Evolutionary conservation across 2,888 invertebrate species (phyloP), one percentile per base, ranked within the genome.

Genomic region (Odontothrips loti): DNA sequence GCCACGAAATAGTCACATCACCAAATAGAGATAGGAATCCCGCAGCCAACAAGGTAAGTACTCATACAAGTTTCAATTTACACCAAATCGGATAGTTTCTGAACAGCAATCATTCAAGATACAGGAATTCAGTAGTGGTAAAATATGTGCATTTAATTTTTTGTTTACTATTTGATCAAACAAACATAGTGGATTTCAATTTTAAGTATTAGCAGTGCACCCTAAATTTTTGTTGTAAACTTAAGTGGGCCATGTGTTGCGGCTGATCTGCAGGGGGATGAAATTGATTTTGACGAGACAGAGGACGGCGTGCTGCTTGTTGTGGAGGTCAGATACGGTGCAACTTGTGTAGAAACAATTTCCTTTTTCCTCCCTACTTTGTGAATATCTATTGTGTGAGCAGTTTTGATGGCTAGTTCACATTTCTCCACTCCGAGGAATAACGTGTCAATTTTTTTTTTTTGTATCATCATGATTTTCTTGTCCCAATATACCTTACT

Each of bases 1-100:
- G 94, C 85, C 96, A 96, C 87, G 96, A 97, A 90, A 93, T 95
- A 85, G 93, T 96, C 84, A 93, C 95, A 85, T 96, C 96, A 85
- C 96, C 96, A 84, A 95, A 95, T 89, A 92, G 96, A 86, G 96
- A 96, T 88, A 91, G 95, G 88, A 94, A 94, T 89, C 92, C 92
- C 86, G 90, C 93, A 85, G 92, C 93, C 88, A 93, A 93, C 88
- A 94, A 95, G 93, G 95, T 95, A 90, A 90, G 86, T 85, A 80
- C 17, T 80, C 20, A 1, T 43, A 43, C 43, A 43, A 79, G 8
- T n/a, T 79, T 79, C 11, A 58, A 58, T 58, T 58, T 20, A 20
- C 15, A 6, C 58, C 0, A 20, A 58, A 43, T 43, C 34, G 6
- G 34, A 43, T 43, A 4, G 34, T 43, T 43, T 43, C 34, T 43